phyloP scores from a whole-genome alignment of 1,140 invertebrate species.

The Laupala kohalensis region DNA sequence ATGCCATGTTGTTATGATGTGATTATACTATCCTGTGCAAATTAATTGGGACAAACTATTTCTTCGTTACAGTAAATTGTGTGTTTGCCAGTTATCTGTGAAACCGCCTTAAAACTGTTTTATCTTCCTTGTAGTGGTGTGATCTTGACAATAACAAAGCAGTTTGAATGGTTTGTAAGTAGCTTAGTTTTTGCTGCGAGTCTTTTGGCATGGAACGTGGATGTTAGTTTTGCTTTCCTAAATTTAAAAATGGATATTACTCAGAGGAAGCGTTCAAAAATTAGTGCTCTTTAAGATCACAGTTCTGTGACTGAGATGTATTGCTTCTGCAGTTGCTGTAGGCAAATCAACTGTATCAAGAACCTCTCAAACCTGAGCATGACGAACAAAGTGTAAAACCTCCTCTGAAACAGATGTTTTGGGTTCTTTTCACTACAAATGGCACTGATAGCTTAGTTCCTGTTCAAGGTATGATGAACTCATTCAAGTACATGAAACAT shows the following conservation, averaged over 20 bases:
- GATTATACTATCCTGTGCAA: too few relatives aligned
- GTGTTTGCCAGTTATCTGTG: too few relatives aligned
- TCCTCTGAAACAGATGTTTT: constrained; percentile 4
- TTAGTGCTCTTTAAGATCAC: constrained; percentile 4
- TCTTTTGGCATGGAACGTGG: too few relatives aligned
- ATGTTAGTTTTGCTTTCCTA: too few relatives aligned
- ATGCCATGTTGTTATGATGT: too few relatives aligned
- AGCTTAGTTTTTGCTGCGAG: too few relatives aligned
- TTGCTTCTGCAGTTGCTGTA: constrained; percentile 8
- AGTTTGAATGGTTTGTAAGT: too few relatives aligned
- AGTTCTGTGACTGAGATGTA: constrained; percentile 3
- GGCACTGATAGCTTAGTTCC: background rate
- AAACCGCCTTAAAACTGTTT: too few relatives aligned
- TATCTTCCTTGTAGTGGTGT: too few relatives aligned
- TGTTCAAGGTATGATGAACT: background rate
- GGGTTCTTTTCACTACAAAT: constrained; percentile 1
- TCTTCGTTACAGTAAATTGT: too few relatives aligned
- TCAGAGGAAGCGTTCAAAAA: background rate
- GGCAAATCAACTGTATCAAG: constrained; percentile 10
- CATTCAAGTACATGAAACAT: background rate
- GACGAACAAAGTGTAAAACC: background rate
- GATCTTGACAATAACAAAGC: too few relatives aligned
- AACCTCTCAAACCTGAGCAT: background rate
- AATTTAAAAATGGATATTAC: constrained; percentile 1
- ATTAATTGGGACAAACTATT: too few relatives aligned